Evolutionary conservation across 2,113 vertebrate genomes (phyloP), one percentile per base, ranked within the genome.

Genomic region (Oreochromis tanganicae): DNA sequence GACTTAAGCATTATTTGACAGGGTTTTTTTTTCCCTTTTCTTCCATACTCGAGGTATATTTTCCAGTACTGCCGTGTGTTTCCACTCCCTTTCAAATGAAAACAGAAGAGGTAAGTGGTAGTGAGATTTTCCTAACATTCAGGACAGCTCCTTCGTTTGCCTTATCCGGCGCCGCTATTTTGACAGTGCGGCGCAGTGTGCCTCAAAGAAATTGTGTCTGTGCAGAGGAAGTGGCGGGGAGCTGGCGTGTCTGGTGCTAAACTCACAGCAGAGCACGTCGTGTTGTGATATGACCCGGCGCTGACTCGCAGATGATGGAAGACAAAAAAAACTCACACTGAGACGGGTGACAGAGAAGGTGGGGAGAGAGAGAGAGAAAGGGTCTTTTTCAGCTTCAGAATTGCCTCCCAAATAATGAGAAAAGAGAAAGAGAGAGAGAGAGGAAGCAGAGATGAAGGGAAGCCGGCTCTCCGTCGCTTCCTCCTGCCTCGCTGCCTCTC

Each of bases 261-360:
- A 94, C 91, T 91, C 89, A 87, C 88, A 85, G 89, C 88, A 61
- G 90, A 92, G 88, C 85, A 48, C 87, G 17, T 85, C 89, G 83
- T 95, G 95, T 95, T 91, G 92, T 48, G 90, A 92, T 92, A 71
- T 93, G 95, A 95, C 94, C 94, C 57, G 80, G 48, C 71, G 48
- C 89, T 93, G 94, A 95, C 93, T 92, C 82, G 55, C 84, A 34
- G 79, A 92, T 84, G 85, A 93, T 90, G 87, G 94, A 95, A 93
- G 87, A 92, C 87, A 43, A 87, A 38, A 79, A 83, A 89, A 83
- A 16, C 82, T 90, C 91, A 85, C 86, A 90, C 87, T 91, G 92
- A 86, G 92, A 90, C 32, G 73, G 78, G 86, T 78, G 85, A 48
- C 9, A 11, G 63, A 48, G 71, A 80, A 83, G 84, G 46, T 34